Conservation (phyloP, 2,888 invertebrate species). For the Drosophila nr. fundita region DNA sequence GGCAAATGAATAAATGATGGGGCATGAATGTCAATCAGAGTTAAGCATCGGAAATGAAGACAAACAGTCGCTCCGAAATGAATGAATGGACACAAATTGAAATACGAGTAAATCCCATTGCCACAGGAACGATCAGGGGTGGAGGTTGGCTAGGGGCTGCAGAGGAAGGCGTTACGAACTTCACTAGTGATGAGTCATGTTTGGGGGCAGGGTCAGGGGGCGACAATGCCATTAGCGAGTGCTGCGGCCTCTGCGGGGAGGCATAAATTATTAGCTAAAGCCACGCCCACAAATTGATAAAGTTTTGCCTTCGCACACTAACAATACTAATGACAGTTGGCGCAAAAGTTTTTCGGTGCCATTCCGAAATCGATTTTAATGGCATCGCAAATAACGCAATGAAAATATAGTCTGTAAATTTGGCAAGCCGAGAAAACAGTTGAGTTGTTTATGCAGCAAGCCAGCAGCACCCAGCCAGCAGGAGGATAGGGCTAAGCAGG, state of each 20-base stretch:
- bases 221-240: constrained; percentile 48
- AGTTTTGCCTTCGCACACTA: constrained; percentile 61
- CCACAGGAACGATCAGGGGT: background rate
- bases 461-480: constrained; percentile 1
- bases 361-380: constrained; percentile 77
- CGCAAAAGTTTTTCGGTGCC: constrained; percentile 58
- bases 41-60: constrained; percentile 77
- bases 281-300: constrained; percentile 80
- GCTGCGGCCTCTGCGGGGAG: constrained; percentile 12
- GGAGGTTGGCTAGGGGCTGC: background rate
- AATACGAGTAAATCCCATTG: constrained; percentile 41
- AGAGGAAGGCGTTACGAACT: constrained; percentile 30
- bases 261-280: constrained; percentile 72
- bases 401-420: constrained; percentile 70
- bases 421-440: constrained; percentile 51
- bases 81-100: constrained; percentile 53
- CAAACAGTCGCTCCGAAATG: constrained; percentile 68
- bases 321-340: constrained; percentile 79
- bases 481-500: background rate
- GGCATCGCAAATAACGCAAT: constrained; percentile 74
- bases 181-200: constrained; percentile 61
- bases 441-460: constrained; percentile 60
- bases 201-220: background rate
- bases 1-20: constrained; percentile 78
- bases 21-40: constrained; percentile 79